phyloP scores from a whole-genome alignment of 2,797 vertebrate genomes.

The Acropternis orthonyx region DNA sequence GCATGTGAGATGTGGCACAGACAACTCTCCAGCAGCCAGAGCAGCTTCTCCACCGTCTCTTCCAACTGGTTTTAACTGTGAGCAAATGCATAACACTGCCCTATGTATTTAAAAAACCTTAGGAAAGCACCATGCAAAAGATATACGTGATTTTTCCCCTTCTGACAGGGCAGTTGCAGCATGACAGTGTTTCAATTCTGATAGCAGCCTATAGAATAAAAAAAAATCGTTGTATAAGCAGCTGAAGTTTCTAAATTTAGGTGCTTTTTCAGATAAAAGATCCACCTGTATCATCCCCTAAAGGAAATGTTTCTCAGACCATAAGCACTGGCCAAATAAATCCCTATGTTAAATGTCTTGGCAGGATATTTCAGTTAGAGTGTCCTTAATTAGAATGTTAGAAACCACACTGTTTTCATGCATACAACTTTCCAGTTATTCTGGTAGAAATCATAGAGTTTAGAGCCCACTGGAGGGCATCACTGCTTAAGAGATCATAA shows the following conservation, averaged over 20 bases:
- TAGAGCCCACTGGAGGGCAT: constrained; percentile 74
- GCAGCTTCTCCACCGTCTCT: background rate
- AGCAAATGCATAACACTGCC: background rate
- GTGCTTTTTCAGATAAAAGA: background rate
- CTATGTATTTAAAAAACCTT: background rate
- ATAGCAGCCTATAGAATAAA: background rate
- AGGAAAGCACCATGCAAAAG: background rate
- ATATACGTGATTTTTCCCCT: background rate
- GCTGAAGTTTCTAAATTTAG: background rate
- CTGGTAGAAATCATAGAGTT: background rate
- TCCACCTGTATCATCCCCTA: background rate
- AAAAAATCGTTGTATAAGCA: background rate
- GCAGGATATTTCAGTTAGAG: background rate
- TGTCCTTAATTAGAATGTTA: background rate
- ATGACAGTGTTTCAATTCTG: background rate
- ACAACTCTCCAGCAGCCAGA: too few species aligned
- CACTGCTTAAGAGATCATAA: constrained; percentile 53
- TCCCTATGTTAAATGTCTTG: background rate
- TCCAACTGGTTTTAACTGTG: background rate
- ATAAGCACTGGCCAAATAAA: background rate
- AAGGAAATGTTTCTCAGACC: background rate
- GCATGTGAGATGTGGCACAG: background rate
- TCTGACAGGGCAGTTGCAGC: background rate
- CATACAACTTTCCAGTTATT: background rate
- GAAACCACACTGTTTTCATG: background rate